These are phyloP conservation scores for Apodemus speciosus DNA, from an alignment of 2,113 vertebrate species.

Conservation along the genomic window DNA sequence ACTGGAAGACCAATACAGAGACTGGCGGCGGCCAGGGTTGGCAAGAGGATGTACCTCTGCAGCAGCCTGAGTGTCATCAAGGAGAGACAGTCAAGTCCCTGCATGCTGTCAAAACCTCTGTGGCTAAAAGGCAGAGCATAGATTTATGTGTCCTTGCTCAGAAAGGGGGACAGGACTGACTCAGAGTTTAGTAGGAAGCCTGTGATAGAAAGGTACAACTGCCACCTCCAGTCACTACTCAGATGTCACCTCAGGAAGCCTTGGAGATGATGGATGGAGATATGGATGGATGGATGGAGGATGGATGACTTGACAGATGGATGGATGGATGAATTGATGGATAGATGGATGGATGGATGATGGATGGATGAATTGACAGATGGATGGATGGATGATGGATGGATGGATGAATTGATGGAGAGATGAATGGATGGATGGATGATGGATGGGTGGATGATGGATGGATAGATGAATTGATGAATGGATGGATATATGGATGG, in stretches of 20 bases:
- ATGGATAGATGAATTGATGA: too few species aligned
- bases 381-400: too few species aligned
- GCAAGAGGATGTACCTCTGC: background rate
- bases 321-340: background rate
- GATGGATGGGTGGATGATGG: too few species aligned
- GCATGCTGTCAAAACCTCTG: background rate
- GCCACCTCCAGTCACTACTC: background rate
- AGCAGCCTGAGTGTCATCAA: background rate
- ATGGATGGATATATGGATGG: too few species aligned
- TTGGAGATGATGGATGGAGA: background rate
- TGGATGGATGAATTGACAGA: rapidly evolving
- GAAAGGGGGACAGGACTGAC: background rate
- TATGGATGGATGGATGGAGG: background rate
- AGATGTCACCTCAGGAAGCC: background rate
- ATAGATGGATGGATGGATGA: too few species aligned
- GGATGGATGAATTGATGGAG: too few species aligned
- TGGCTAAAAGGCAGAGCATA: background rate
- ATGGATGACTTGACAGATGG: too few species aligned
- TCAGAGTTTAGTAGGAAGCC: background rate
- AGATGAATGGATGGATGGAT: too few species aligned
- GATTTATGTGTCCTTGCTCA: background rate
- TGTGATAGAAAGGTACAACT: background rate
- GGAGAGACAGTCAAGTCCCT: background rate
- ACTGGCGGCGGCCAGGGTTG: background rate
- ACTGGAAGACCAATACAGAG: background rate